Base-by-base conservation (phyloP, 2,113 vertebrate genomes). In the Zosterops japonicus region DNA sequence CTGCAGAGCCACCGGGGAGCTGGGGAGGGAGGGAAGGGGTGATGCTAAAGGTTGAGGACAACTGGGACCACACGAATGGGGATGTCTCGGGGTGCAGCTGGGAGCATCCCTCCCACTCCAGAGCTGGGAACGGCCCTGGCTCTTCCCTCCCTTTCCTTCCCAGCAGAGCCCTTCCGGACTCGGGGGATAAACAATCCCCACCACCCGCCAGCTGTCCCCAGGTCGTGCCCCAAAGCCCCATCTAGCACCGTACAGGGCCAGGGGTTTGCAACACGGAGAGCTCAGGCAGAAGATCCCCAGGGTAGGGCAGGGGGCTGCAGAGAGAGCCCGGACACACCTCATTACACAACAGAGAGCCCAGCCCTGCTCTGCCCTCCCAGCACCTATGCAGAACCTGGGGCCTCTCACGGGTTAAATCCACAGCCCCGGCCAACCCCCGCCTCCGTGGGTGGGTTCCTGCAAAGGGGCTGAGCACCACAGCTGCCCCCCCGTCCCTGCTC, bases 111-210 rank as follows among this genome's bases (percentile, higher is more conserved):
- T 46, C 57, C 57, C 2, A 1, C 64, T 28, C 17, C 3, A 0
- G 14, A 1, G 8, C 41, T 44, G 50, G 79, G 59, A 93, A 65
- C 28, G 14, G 90, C 44, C 69, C 69, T 1, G 0, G 11, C 16
- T 84, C 23, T 77, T 83, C 39, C 91, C 87, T 95, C 94, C 92
- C 85, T 82, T 96, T 96, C 96, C 92, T 96, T 95, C 82, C 94
- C 94, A 82, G 39, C 2, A 1, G 17, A 61, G 6, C 0, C 1
- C 20, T 96, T 96, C 96, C 75, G 63, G 71, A 49, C 75, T 2
- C 7, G 12, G 75, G 82, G 85, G 55, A 93, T 41, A 94, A 96
- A 94, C 94, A 96, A 78, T 50, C 23, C 29, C 11, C 68, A 44
- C 2, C 67, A 35, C 0, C 5, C 1, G 15, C 0, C 10, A 28